A percentile compares a stretch with the other conserved stretches of the same genome.
These are phyloP conservation scores for Hanleya hanleyi DNA, from an alignment of 2,888 invertebrate genomes.

Conservation along the genomic window DNA sequence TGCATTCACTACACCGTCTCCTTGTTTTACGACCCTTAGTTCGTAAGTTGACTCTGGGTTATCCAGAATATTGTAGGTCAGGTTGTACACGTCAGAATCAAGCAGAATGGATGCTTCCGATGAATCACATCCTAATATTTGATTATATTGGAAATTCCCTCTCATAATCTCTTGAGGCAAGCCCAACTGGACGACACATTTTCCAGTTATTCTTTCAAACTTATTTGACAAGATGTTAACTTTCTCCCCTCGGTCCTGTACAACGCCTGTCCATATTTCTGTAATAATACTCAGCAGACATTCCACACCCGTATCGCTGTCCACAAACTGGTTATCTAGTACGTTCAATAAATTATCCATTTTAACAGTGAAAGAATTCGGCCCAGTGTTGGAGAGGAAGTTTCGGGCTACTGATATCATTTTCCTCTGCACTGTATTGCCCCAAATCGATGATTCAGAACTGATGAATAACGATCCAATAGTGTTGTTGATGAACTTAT, in stretches of 20 bases:
- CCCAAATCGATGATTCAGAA: no score
- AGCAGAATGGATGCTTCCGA: constrained; percentile 13
- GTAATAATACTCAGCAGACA: no score
- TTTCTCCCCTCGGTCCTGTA: not conserved
- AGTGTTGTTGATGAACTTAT: not conserved
- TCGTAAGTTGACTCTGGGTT: constrained; percentile 33
- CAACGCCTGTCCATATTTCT: no score
- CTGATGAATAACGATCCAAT: not conserved
- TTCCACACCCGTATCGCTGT: no score
- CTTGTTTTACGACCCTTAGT: constrained; percentile 21
- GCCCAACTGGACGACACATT: constrained; percentile 20
- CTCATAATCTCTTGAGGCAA: no score
- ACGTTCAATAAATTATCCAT: not conserved
- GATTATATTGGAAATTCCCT: constrained; percentile 35
- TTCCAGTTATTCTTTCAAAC: constrained; percentile 18
- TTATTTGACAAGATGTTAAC: constrained; percentile 31
- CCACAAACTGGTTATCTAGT: not conserved
- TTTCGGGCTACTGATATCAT: not conserved
- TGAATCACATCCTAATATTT: constrained; percentile 14
- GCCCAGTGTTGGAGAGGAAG: not conserved
- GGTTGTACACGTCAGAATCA: constrained; percentile 18
- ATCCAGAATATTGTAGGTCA: constrained; percentile 36
- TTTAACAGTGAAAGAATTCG: not conserved
- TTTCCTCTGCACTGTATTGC: no score
- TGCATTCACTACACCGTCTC: constrained; percentile 19